These are phyloP conservation scores for Volucella zonaria DNA, from an alignment of 2,888 invertebrate species.

Conservation along the genomic window DNA sequence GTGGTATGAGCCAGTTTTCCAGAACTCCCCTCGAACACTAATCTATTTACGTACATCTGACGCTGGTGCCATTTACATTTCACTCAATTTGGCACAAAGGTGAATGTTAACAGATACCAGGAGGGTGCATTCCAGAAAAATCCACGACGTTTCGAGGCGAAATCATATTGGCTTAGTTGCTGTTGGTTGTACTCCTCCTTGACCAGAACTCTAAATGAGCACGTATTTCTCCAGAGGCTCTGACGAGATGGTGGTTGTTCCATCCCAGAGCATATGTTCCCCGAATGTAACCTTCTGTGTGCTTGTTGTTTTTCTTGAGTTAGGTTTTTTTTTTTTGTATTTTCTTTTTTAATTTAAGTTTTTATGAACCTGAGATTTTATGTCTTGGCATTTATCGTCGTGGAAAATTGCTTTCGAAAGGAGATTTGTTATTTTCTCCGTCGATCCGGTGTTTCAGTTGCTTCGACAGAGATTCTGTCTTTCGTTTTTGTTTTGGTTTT, in stretches of 20 bases:
- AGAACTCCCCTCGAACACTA: slow-evolving; percentile 1
- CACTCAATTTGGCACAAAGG: slow-evolving; percentile 21
- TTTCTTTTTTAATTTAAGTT: slow-evolving; percentile 24
- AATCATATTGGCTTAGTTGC: not conserved
- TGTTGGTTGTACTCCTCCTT: not conserved
- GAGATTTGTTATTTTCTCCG: slow-evolving; percentile 31
- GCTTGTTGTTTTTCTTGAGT: not conserved
- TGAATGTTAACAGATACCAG: slow-evolving; percentile 14
- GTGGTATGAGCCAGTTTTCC: slow-evolving; percentile 3
- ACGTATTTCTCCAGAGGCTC: not conserved
- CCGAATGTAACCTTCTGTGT: not conserved
- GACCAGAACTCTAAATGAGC: not conserved
- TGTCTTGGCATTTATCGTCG: slow-evolving; percentile 28
- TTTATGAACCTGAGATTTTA: slow-evolving; percentile 15
- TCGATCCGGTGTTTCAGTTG: too few relatives aligned
- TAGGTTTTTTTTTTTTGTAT: not conserved
- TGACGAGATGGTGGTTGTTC: not conserved
- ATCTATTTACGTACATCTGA: slow-evolving; percentile 46
- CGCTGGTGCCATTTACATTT: slow-evolving; percentile 38
- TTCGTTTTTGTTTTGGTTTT: too few relatives aligned
- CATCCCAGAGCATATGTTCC: not conserved
- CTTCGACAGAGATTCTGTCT: too few relatives aligned
- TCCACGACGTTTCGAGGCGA: not conserved
- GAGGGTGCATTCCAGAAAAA: not conserved
- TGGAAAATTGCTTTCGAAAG: slow-evolving; percentile 46